These are phyloP conservation scores for Hylia prasina DNA, from an alignment of 2,113 vertebrate species.

Conservation along the genomic window DNA sequence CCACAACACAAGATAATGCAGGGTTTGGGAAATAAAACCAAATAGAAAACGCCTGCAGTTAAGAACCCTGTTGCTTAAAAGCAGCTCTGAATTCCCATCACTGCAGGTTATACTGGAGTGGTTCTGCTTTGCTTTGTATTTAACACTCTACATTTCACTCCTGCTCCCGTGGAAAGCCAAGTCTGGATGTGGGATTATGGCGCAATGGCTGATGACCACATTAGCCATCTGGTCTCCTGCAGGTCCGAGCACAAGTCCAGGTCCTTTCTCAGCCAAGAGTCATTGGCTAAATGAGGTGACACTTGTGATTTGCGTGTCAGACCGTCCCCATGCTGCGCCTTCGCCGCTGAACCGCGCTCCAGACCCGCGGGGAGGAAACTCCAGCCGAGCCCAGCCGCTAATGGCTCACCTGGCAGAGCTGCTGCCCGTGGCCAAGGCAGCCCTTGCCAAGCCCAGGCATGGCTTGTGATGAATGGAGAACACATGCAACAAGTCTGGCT, in stretches of 20 bases:
- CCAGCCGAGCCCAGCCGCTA: not conserved
- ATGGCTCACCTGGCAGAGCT: slow-evolving; percentile 24
- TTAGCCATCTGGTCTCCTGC: slow-evolving; percentile 56
- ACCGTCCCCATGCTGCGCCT: not conserved
- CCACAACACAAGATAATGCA: slow-evolving; percentile 25
- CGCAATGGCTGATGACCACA: slow-evolving; percentile 29
- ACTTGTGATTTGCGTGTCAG: not conserved
- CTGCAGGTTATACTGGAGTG: slow-evolving; percentile 38
- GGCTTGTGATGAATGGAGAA: slow-evolving; percentile 20
- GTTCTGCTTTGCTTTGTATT: slow-evolving; percentile 65
- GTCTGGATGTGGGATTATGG: slow-evolving; percentile 4
- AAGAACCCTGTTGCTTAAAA: slow-evolving; percentile 62
- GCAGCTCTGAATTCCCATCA: slow-evolving; percentile 59
- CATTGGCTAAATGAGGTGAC: not conserved
- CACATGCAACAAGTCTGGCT: slow-evolving; percentile 13
- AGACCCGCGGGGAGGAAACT: not conserved
- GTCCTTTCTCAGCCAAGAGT: slow-evolving; percentile 24
- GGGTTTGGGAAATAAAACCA: slow-evolving; percentile 62
- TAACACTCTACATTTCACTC: slow-evolving; percentile 50
- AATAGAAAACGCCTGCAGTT: slow-evolving; percentile 52
- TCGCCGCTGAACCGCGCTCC: not conserved
- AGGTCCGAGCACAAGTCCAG: slow-evolving; percentile 12
- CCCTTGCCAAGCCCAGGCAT: not conserved
- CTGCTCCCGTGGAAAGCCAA: slow-evolving; percentile 20
- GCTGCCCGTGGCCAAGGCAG: not conserved